Evolutionary conservation across 2,797 vertebrate species (phyloP).

Genomic region (Atherinosoma microstoma): DNA sequence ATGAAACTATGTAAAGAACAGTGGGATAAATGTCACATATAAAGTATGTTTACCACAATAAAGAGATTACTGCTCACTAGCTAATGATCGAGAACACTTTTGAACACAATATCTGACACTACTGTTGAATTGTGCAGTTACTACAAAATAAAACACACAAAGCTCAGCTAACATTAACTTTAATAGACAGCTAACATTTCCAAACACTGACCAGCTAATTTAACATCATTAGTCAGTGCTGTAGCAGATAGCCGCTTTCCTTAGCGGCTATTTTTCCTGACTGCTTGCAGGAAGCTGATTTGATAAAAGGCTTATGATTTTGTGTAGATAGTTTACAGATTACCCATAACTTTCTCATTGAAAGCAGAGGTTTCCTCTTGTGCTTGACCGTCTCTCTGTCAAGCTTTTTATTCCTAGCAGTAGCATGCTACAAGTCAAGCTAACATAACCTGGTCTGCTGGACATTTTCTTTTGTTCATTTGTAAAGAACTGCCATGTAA

Average conservation of each 20-base stretch:
- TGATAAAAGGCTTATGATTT: not conserved
- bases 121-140: not conserved
- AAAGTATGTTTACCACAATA: not conserved
- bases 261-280: not conserved
- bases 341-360: not conserved
- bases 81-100: not conserved
- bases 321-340: not conserved
- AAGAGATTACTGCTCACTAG: not conserved
- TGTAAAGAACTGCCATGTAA: not conserved
- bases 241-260: too few relatives aligned
- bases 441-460: not conserved
- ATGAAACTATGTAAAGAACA: not conserved
- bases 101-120: not conserved
- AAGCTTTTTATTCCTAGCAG: not conserved
- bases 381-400: not conserved
- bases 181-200: not conserved
- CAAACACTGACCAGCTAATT: not conserved
- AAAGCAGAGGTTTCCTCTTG: not conserved
- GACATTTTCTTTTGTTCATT: not conserved
- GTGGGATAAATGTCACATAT: not conserved
- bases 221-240: not conserved
- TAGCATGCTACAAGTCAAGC: not conserved
- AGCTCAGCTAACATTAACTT: not conserved
- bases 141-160: not conserved
- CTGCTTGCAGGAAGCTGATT: not conserved